phyloP scores from a whole-genome alignment of 2,888 invertebrate species.

The Andrena chrysosceles region DNA sequence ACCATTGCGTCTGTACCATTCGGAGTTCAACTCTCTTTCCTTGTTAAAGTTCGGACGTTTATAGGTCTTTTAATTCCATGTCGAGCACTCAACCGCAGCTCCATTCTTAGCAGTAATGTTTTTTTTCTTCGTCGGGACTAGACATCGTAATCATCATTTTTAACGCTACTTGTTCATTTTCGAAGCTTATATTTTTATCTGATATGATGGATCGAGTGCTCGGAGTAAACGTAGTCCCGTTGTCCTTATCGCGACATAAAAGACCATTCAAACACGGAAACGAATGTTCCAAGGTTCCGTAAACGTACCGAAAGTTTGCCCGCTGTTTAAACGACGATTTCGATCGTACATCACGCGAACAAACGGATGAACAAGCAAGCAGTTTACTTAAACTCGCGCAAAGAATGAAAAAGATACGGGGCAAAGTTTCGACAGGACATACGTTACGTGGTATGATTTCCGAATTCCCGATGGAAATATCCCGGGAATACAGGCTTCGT shows the following conservation, averaged over 20 bases:
- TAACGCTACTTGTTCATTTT: neutral
- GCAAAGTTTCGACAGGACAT: conserved; percentile 19
- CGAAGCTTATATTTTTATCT: neutral
- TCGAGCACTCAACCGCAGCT: neutral
- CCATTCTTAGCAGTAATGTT: neutral
- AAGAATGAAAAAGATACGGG: conserved; percentile 2
- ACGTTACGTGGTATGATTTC: conserved; percentile 34
- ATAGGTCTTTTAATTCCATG: neutral
- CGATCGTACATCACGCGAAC: conserved; percentile 21
- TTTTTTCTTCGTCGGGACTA: neutral
- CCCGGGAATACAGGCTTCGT: conserved; percentile 7
- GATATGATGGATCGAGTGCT: neutral
- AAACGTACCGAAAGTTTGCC: neutral
- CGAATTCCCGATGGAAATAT: conserved; percentile 23
- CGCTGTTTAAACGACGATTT: conserved; percentile 18
- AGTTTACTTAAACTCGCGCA: conserved; percentile 1
- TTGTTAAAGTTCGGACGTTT: conserved; percentile 12
- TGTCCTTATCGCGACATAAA: conserved; percentile 1
- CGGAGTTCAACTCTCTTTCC: neutral
- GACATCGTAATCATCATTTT: neutral
- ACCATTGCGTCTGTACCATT: conserved; percentile 5
- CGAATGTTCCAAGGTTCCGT: neutral
- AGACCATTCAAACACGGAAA: neutral
- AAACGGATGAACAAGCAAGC: conserved; percentile 4
- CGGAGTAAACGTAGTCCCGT: neutral